These are phyloP conservation scores for Aporophyla nigra DNA, from an alignment of 2,888 invertebrate species.

Conservation along the genomic window DNA sequence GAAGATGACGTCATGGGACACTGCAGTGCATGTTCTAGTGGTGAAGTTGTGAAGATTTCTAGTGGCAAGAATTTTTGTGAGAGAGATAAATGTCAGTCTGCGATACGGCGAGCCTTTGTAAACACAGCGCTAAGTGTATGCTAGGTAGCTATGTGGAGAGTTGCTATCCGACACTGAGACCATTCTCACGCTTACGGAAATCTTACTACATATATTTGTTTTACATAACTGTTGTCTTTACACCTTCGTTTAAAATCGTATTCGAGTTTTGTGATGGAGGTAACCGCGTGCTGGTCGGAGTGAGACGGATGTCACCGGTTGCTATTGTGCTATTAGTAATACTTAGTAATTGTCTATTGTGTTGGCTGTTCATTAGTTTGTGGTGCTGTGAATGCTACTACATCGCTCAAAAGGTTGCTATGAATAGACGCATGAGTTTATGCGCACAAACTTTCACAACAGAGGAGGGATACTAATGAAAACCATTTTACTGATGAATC, in stretches of 20 bases:
- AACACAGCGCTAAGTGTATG: conserved; percentile 46
- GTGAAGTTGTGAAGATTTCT: neutral
- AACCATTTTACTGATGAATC: neutral
- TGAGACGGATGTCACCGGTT: conserved; percentile 10
- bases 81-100: conserved; percentile 36
- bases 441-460: neutral
- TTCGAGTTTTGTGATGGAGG: conserved; percentile 12
- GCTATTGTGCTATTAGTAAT: conserved; percentile 34
- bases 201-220: conserved; percentile 31
- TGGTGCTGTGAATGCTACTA: conserved; percentile 12
- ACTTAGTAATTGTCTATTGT: conserved; percentile 55
- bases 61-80: conserved; percentile 26
- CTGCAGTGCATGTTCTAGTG: conserved; percentile 11
- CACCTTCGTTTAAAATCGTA: conserved; percentile 27
- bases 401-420: conserved; percentile 8
- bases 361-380: conserved; percentile 31
- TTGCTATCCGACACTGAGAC: conserved; percentile 34
- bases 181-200: conserved; percentile 51
- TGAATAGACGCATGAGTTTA: conserved; percentile 28
- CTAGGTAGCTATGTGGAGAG: conserved; percentile 18
- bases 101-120: conserved; percentile 52
- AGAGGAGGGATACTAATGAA: conserved; percentile 3
- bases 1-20: conserved; percentile 26
- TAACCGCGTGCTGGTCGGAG: neutral
- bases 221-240: conserved; percentile 35